Conservation (phyloP, 2,113 vertebrate genomes). For the Pterocles gutturalis region DNA sequence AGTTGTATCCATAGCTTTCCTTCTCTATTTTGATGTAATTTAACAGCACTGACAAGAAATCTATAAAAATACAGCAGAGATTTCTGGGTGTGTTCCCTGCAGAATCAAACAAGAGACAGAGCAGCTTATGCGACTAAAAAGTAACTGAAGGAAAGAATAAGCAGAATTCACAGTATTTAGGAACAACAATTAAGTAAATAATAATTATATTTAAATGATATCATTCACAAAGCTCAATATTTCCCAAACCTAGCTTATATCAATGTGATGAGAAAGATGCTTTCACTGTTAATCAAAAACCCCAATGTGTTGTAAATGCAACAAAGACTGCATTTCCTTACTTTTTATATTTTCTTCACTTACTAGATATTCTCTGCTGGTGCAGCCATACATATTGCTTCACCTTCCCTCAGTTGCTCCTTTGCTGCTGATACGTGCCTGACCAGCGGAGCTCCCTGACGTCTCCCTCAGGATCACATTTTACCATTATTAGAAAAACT, state of each 20-base stretch:
- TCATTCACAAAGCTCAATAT: background rate
- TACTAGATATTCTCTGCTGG: background rate
- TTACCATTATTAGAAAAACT: background rate
- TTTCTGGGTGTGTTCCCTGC: background rate
- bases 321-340: background rate
- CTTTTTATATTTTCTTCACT: background rate
- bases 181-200: background rate
- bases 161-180: background rate
- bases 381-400: background rate
- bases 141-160: background rate
- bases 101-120: background rate
- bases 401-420: background rate
- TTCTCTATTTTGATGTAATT: background rate
- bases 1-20: background rate
- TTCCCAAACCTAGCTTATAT: background rate
- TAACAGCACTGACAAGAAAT: background rate
- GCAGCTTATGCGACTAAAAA: background rate
- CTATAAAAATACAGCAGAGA: background rate
- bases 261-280: background rate
- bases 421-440: fast-evolving
- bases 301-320: background rate
- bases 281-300: background rate
- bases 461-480: background rate
- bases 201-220: background rate
- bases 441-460: background rate